phyloP scores from a whole-genome alignment of 2,797 vertebrate species.

The Eutrigla gurnardus region DNA sequence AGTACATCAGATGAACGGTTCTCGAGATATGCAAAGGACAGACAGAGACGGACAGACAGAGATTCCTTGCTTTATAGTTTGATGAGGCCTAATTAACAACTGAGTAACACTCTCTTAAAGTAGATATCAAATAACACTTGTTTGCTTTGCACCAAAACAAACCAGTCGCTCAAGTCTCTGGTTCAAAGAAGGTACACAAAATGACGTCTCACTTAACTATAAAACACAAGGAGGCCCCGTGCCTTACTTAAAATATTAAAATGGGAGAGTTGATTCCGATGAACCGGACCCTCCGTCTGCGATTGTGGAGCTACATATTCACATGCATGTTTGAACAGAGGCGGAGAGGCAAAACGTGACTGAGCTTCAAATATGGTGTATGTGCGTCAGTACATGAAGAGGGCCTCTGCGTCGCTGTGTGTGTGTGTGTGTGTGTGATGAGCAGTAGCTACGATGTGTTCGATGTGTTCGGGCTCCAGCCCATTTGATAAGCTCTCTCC shows the following conservation, averaged over 20 bases:
- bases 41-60: not conserved
- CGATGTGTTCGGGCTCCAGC: slow-evolving; percentile 96
- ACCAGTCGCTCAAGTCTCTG: slow-evolving; percentile 12
- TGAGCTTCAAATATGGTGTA: slow-evolving; percentile 47
- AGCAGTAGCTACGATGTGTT: slow-evolving; percentile 87
- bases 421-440: slow-evolving; percentile 27
- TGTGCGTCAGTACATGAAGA: slow-evolving; percentile 51
- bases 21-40: not conserved
- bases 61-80: not conserved
- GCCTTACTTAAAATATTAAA: slow-evolving; percentile 30
- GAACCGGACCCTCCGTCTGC: slow-evolving; percentile 28
- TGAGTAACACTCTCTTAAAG: slow-evolving; percentile 29
- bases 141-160: slow-evolving; percentile 36
- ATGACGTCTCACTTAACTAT: slow-evolving; percentile 10
- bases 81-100: slow-evolving; percentile 19
- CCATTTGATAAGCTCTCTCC: slow-evolving; percentile 99
- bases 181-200: slow-evolving; percentile 7
- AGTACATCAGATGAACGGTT: not conserved
- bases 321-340: slow-evolving; percentile 66
- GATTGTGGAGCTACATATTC: slow-evolving; percentile 57
- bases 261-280: slow-evolving; percentile 35
- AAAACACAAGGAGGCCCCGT: slow-evolving; percentile 37
- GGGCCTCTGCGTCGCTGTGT: slow-evolving; percentile 31
- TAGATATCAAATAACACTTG: slow-evolving; percentile 21
- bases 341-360: slow-evolving; percentile 55